phyloP scores from a whole-genome alignment of 1,140 invertebrate genomes.

The Drosophila ananassae region DNA sequence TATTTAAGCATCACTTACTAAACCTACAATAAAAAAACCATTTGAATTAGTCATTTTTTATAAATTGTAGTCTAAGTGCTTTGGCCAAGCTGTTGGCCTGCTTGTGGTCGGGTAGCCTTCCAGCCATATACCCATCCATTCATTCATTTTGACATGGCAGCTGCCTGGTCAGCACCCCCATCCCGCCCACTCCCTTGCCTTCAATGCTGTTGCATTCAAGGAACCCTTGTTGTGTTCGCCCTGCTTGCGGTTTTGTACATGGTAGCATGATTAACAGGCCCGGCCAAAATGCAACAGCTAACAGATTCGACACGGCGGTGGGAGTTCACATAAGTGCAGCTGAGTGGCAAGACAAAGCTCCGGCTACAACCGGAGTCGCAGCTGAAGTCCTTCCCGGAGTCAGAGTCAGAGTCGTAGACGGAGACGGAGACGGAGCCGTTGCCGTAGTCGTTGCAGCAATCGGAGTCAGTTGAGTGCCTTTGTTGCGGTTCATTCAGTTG shows the following conservation, averaged over 20 bases:
- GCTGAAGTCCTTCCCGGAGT: slow-evolving; percentile 6
- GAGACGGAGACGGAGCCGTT: slow-evolving; percentile 25
- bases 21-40: too few relatives aligned
- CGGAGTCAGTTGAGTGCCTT: slow-evolving; percentile 55
- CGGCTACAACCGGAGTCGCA: slow-evolving; percentile 1
- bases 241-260: slow-evolving; percentile 49
- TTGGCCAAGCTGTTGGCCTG: slow-evolving; percentile 59
- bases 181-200: background rate
- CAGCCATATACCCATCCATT: slow-evolving; percentile 53
- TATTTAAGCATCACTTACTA: too few relatives aligned
- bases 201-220: slow-evolving; percentile 24
- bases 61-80: background rate
- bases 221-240: slow-evolving; percentile 55
- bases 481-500: slow-evolving; percentile 73
- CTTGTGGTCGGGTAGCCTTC: slow-evolving; percentile 55
- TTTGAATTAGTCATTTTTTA: background rate
- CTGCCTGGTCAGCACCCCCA: slow-evolving; percentile 43
- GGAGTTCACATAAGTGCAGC: slow-evolving; percentile 7
- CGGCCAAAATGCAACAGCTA: slow-evolving; percentile 55
- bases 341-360: slow-evolving; percentile 41
- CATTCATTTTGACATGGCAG: slow-evolving; percentile 74
- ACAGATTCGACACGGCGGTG: slow-evolving; percentile 31
- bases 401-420: slow-evolving; percentile 12
- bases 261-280: slow-evolving; percentile 3
- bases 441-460: slow-evolving; percentile 30